Evolutionary conservation across 2,113 vertebrate genomes (phyloP).

Genomic region (Cottus gobio): DNA sequence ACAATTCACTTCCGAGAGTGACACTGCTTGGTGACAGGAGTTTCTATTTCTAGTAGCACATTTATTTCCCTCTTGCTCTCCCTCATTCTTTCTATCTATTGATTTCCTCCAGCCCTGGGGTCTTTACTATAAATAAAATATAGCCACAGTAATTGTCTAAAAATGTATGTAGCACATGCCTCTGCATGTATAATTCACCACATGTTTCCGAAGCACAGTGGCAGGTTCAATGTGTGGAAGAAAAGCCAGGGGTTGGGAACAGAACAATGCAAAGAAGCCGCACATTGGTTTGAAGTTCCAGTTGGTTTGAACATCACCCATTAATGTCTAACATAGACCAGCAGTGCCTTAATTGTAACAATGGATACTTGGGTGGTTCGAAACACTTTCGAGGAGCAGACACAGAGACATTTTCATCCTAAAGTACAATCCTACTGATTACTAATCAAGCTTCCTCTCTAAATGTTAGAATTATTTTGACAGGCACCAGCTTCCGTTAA

Average conservation of each 20-base stretch:
- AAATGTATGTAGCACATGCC: slow-evolving; percentile 14
- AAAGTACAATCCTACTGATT: slow-evolving; percentile 52
- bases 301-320: slow-evolving; percentile 10
- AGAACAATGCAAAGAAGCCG: not conserved
- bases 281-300: not conserved
- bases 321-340: not conserved
- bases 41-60: slow-evolving; percentile 31
- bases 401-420: slow-evolving; percentile 24
- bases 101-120: slow-evolving; percentile 3
- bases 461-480: slow-evolving; percentile 18
- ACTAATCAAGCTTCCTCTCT: slow-evolving; percentile 56
- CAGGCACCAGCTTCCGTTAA: not conserved
- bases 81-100: not conserved
- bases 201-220: slow-evolving; percentile 8
- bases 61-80: not conserved
- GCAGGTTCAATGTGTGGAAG: not conserved
- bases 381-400: slow-evolving; percentile 21
- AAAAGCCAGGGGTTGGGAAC: not conserved
- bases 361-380: not conserved
- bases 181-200: not conserved
- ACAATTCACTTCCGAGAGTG: slow-evolving; percentile 44
- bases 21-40: slow-evolving; percentile 38
- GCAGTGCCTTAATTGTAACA: slow-evolving; percentile 16
- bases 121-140: not conserved
- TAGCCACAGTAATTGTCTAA: not conserved